Conservation (phyloP, 2,888 invertebrate species). For the Nomada goodeniana region DNA sequence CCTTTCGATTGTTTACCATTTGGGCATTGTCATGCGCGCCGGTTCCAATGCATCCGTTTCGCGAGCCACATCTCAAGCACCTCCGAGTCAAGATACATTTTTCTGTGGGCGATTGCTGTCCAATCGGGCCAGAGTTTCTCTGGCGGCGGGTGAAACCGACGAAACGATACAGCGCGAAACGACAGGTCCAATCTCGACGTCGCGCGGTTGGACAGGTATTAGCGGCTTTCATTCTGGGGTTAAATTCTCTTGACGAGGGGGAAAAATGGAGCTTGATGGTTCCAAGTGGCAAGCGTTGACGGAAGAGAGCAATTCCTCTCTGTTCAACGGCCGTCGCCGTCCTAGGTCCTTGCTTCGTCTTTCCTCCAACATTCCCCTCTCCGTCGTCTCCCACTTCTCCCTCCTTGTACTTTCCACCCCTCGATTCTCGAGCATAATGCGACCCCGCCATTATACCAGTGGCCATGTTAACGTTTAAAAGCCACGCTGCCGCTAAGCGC, state of each 20-base stretch:
- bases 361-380: slow-evolving; percentile 44
- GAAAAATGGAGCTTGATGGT: slow-evolving; percentile 59
- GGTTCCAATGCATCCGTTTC: too few relatives aligned
- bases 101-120: too few relatives aligned
- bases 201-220: slow-evolving; percentile 30
- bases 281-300: slow-evolving; percentile 57
- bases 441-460: slow-evolving; percentile 76
- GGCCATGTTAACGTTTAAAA: slow-evolving; percentile 79
- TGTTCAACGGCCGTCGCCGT: slow-evolving; percentile 54
- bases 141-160: not conserved
- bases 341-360: slow-evolving; percentile 55
- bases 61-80: too few relatives aligned
- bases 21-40: too few relatives aligned
- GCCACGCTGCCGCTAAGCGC: slow-evolving; percentile 73
- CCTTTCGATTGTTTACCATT: too few relatives aligned
- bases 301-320: slow-evolving; percentile 57
- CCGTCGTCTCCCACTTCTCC: slow-evolving; percentile 48
- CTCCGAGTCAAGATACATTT: too few relatives aligned
- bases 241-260: slow-evolving; percentile 58
- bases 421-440: slow-evolving; percentile 78
- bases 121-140: not conserved
- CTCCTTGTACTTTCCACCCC: slow-evolving; percentile 50
- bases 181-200: slow-evolving; percentile 8
- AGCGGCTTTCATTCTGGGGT: slow-evolving; percentile 55
- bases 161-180: not conserved